Base-by-base conservation (phyloP, 2,113 vertebrate species). In the Spheniscus mendiculus region DNA sequence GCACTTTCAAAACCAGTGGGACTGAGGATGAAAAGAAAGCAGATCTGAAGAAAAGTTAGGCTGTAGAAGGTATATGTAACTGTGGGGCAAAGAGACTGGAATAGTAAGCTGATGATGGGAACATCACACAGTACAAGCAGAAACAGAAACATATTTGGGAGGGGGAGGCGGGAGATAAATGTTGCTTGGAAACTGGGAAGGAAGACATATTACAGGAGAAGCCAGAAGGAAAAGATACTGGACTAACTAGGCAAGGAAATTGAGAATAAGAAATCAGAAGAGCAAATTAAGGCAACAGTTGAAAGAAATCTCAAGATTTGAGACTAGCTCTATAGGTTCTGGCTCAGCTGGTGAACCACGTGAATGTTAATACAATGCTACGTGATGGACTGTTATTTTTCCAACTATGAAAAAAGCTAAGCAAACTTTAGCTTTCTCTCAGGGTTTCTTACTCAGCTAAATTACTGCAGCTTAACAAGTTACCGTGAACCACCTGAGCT, bases 381-480 rank as follows among this genome's bases (percentile, higher is more conserved):
- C 71, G 34, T 2, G 3, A 82, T 9, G 6, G 47, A 76, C 40
- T 82, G 38, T 40, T 87, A 36, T 36, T 95, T 91, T 82, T 76
- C 56, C 66, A 87, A 47, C 45, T 59, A 45, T 11, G 16, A 72
- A 49, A 72, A 74, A 70, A 76, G 4, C 78, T 59, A 63, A 59
- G 25, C 19, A 40, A 83, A 69, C 55, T 70, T 70, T 5, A 84
- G 34, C 22, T 42, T 45, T 30, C 90, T 91, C 78, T 79, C 40
- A 69, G 27, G 27, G 19, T 66, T 90, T 90, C 82, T 85, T 69
- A 91, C 40, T 73, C 42, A 65, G 74, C 36, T 80, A 83, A 89
- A 90, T 95, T 95, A 95, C 93, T 97, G 95, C 90, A 97, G 95
- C 84, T 80, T 95, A 95, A 93, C 93, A 95, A 83, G 95, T 62